Evolutionary conservation across 2,888 invertebrate genomes (phyloP), one percentile per base, ranked within the genome.

Genomic region (Leptinotarsa tumamoca): DNA sequence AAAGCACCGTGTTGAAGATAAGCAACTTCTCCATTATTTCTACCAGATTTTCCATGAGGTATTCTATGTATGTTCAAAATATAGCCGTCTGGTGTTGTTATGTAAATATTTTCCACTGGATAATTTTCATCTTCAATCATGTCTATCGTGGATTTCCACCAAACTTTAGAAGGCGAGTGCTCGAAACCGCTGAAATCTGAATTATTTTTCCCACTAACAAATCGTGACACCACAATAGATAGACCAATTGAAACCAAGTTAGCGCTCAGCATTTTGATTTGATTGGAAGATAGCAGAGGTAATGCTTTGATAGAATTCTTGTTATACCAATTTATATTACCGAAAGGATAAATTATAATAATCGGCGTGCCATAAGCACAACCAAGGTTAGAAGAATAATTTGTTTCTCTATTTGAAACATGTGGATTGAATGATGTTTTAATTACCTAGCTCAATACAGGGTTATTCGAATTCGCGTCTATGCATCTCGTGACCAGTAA

Each of bases 31-130:
- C 79, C 82, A n/a, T 83, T 79, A 2, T 67, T 80, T 63, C 79
- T 79, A 13, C 82, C 82, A 27, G 67, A 80, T 76, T 74, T 76
- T 23, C 90, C 90, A 79, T 86, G 81, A 2, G 90, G 91, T 75
- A 92, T 91, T 68, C 92, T 86, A 79, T 92, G 91, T 56, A 92
- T 73, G 58, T 88, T 87, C 43, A 92, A 85, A 58, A 92, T 88
- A 83, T 90, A 92, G 0, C 92, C 92, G 85, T 92, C 92, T n/a
- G 87, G 79, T 0, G 92, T 92, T 13, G 82, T 84, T 0, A 89
- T 87, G 13, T 81, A 78, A 80, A 90, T 88, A 4, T 80, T 84
- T 84, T 90, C 90, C 0, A 85, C 85, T 0, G 88, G 87, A 80
- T 89, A 90, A 23, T 90, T 90, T 75, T 89, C 84, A 69, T 85